Evolutionary conservation across 2,113 vertebrate genomes (phyloP).

Genomic region (Macquaria ambigua): DNA sequence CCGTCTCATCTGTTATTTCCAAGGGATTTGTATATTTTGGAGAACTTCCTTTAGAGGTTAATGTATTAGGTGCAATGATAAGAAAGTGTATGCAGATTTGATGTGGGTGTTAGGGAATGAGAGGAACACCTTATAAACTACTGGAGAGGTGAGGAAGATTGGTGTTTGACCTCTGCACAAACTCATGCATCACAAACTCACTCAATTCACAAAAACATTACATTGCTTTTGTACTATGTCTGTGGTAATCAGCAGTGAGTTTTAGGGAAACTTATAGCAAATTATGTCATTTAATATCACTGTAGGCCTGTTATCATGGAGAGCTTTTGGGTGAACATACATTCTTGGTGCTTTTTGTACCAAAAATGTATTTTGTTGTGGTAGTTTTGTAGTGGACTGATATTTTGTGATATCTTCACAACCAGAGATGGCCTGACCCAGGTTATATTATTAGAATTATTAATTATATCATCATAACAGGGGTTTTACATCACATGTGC

Average conservation of each 20-base stretch:
- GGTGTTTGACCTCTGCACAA: slow-evolving; percentile 6
- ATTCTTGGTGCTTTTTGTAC: neutral
- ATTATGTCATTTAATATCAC: neutral
- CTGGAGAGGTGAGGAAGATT: slow-evolving; percentile 7
- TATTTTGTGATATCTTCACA: too few relatives aligned
- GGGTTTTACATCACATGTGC: too few relatives aligned
- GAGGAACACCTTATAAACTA: slow-evolving; percentile 11
- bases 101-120: slow-evolving; percentile 8
- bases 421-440: too few relatives aligned
- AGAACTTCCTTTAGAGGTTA: slow-evolving; percentile 38
- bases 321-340: too few relatives aligned
- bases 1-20: slow-evolving; percentile 37
- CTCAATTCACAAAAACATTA: neutral
- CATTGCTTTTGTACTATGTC: neutral
- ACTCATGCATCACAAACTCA: neutral
- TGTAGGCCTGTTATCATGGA: neutral
- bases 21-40: slow-evolving; percentile 36
- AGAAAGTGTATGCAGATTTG: slow-evolving; percentile 43
- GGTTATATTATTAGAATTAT: too few relatives aligned
- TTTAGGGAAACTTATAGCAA: neutral
- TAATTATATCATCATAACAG: too few relatives aligned
- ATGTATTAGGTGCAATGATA: slow-evolving; percentile 30
- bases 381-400: too few relatives aligned
- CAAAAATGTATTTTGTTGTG: neutral
- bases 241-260: neutral